These are phyloP conservation scores for Nannospalax galili DNA, from an alignment of 2,113 vertebrate species.

Conservation along the genomic window DNA sequence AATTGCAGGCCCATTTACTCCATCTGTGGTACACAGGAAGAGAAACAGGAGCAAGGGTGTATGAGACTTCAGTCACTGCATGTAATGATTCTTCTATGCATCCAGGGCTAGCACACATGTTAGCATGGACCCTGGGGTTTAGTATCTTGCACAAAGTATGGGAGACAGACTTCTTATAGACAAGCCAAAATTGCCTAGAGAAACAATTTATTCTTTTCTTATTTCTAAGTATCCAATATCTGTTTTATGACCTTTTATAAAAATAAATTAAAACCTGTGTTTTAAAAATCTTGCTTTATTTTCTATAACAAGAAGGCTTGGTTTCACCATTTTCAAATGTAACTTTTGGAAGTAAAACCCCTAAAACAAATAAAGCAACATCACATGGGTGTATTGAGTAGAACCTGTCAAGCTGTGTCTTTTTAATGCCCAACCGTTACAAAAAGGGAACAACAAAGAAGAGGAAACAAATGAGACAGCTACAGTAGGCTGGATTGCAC, in stretches of 20 bases:
- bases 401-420: not conserved
- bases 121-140: not conserved
- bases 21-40: slow-evolving; percentile 84
- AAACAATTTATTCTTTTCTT: not conserved
- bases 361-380: not conserved
- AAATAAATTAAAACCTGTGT: not conserved
- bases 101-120: not conserved
- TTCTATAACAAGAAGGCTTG: not conserved
- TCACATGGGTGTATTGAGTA: not conserved
- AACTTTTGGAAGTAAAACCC: not conserved
- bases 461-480: not conserved
- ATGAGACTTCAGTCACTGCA: slow-evolving; percentile 78
- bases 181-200: not conserved
- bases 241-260: not conserved
- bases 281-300: not conserved
- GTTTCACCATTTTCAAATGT: not conserved
- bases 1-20: slow-evolving; percentile 87
- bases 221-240: slow-evolving; percentile 4
- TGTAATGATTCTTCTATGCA: slow-evolving; percentile 68
- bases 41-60: slow-evolving; percentile 70
- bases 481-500: not conserved
- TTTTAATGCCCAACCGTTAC: not conserved
- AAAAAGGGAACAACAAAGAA: not conserved
- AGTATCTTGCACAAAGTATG: not conserved
- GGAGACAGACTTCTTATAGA: not conserved